Conservation (phyloP, 2,797 vertebrate species). For the Melanotaenia maccullochi region DNA sequence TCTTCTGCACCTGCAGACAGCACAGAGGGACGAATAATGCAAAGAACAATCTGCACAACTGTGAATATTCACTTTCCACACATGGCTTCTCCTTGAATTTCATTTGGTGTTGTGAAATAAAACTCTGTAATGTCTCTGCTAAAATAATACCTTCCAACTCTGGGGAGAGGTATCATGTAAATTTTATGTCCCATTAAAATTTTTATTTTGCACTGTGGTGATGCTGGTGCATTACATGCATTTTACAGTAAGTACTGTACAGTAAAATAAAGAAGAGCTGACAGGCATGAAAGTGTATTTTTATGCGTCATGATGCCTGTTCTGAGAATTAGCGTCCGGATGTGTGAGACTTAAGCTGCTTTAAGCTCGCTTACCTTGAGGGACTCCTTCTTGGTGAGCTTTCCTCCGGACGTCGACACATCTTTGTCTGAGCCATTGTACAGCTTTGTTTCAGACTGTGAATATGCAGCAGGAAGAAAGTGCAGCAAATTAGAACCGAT, state of each 20-base stretch:
- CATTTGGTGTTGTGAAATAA: constrained; percentile 16
- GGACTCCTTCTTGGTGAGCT: constrained; percentile 98
- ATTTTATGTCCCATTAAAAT: neutral
- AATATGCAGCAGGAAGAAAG: constrained; percentile 44
- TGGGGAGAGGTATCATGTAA: neutral
- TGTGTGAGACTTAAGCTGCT: constrained; percentile 24
- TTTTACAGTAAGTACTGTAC: neutral
- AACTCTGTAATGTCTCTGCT: constrained; percentile 17
- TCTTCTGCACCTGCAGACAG: constrained; percentile 93
- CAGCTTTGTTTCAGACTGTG: constrained; percentile 97
- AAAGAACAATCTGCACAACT: neutral
- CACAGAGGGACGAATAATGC: neutral
- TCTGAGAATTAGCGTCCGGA: constrained; percentile 23
- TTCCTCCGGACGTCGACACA: constrained; percentile 89
- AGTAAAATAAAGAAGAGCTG: neutral
- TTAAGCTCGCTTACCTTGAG: constrained; percentile 88
- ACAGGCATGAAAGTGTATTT: constrained; percentile 8
- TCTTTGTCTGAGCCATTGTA: constrained; percentile 99
- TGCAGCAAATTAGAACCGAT: neutral
- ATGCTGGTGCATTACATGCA: neutral
- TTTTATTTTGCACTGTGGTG: neutral
- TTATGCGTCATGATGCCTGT: constrained; percentile 4
- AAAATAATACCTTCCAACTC: constrained; percentile 9
- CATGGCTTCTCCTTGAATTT: constrained; percentile 17
- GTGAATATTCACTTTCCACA: constrained; percentile 10